Percentiles rank a stretch among this genome's conserved stretches.
phyloP scores from a whole-genome alignment of 2,888 invertebrate genomes.

The Euspilapteryx auroguttella region DNA sequence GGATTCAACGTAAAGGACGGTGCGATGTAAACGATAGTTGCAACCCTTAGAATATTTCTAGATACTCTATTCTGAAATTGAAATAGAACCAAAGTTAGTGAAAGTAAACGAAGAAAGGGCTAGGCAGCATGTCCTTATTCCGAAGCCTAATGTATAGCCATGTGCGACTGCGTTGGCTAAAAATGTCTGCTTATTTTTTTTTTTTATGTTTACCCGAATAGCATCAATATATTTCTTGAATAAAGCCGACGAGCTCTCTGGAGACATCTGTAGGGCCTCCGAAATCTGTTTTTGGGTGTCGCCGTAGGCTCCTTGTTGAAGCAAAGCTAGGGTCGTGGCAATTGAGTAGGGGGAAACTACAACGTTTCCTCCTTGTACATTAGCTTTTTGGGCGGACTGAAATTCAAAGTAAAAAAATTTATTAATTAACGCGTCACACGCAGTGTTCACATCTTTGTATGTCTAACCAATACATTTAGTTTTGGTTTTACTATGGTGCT shows the following conservation, averaged over 20 bases:
- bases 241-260: no score
- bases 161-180: no score
- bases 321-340: slow-evolving; percentile 32
- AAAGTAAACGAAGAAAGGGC: no score
- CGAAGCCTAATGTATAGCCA: no score
- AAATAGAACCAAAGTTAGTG: no score
- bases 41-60: slow-evolving; percentile 29
- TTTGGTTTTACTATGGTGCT: no score
- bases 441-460: no score
- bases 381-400: slow-evolving; percentile 1
- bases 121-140: no score
- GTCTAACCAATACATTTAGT: no score
- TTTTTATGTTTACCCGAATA: no score
- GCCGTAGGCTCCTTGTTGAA: slow-evolving; percentile 45
- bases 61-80: slow-evolving; percentile 29
- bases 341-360: slow-evolving; percentile 50
- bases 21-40: slow-evolving; percentile 33
- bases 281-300: slow-evolving; percentile 28
- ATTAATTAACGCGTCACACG: background rate
- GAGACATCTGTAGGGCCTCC: slow-evolving; percentile 20
- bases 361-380: slow-evolving; percentile 17
- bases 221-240: no score
- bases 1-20: slow-evolving; percentile 20
- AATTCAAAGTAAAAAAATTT: background rate
- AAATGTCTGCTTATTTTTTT: no score